phyloP scores from a whole-genome alignment of 2,113 vertebrate genomes.

The Rattus rattus region DNA sequence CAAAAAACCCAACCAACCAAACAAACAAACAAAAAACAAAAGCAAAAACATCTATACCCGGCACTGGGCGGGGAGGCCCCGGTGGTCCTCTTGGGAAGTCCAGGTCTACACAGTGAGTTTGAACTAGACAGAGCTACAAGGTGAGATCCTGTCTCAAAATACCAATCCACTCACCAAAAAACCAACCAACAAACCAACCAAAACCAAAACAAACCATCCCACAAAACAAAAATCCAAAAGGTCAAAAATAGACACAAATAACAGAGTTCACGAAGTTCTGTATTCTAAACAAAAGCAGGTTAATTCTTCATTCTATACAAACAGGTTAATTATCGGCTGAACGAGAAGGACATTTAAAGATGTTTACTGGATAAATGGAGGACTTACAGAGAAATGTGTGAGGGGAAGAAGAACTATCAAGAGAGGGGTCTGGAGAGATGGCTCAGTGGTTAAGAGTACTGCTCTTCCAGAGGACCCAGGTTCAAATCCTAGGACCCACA shows the following conservation, averaged over 20 bases:
- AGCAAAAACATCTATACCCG: background rate
- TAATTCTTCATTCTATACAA: background rate
- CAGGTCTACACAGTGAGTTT: background rate
- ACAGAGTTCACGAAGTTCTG: background rate
- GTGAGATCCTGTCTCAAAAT: background rate
- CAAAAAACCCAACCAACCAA: too few relatives aligned
- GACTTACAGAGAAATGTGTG: background rate
- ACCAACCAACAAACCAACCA: background rate
- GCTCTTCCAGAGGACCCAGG: too few relatives aligned
- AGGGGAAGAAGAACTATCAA: background rate
- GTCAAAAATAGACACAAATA: slow-evolving; percentile 8
- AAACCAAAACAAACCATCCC: background rate
- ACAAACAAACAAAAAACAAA: background rate
- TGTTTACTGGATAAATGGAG: background rate
- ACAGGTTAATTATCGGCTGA: background rate
- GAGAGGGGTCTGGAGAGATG: background rate
- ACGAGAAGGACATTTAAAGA: background rate
- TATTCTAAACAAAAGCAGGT: background rate
- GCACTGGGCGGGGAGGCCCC: background rate
- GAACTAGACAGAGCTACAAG: too few relatives aligned
- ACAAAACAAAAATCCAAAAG: background rate
- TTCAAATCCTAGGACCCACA: too few relatives aligned
- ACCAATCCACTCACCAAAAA: background rate
- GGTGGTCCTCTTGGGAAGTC: too few relatives aligned
- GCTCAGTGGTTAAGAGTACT: too few relatives aligned